Evolutionary conservation across 2,113 vertebrate species (phyloP), one percentile per base, ranked within the genome.

Genomic region (Struthidea cinerea): DNA sequence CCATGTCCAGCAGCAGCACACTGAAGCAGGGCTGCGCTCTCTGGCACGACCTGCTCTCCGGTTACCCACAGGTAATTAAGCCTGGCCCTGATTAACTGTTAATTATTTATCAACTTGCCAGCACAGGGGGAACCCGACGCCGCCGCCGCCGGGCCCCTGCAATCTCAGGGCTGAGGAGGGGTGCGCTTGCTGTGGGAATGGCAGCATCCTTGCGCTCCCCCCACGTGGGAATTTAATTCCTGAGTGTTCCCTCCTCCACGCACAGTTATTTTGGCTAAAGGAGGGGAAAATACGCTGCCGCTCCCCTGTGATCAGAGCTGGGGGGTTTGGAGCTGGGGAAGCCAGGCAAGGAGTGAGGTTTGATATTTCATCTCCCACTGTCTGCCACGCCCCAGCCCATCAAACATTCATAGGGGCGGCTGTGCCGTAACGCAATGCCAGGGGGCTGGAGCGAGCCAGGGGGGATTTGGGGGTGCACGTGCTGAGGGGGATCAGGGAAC

Each of bases 311-410:
- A 16, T 46, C 6, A 8, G 16, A 57, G 22, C 11, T 24, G 4
- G 2, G 22, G 35, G 26, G 19, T 78, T 37, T 33, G 47, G 67
- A 52, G 37, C 76, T 4, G 52, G 90, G 93, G 41, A 68, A 63
- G 47, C 79, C 16, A 2, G 32, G 64, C 21, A 33, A 37, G 21
- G 5, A 50, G 73, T 17, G 3, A 35, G 93, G 95, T 94, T 96
- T 96, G 95, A 94, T 96, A 96, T 96, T 96, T 90, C 94, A 96
- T 96, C 94, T 37, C 82, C 68, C 6, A 52, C 90, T 64, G 49
- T 7, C 46, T 8, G 37, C 77, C 19, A 19, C 8, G 42, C 76
- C 67, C 83, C 26, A 1, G n/a, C 52, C 55, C 79, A 96, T 96
- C 87, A 94, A 95, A 95, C 76, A 91, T 96, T 95, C 15, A 95